These are phyloP conservation scores for Pseudomyrmex concolor DNA, from an alignment of 1,140 invertebrate species.

Conservation along the genomic window DNA sequence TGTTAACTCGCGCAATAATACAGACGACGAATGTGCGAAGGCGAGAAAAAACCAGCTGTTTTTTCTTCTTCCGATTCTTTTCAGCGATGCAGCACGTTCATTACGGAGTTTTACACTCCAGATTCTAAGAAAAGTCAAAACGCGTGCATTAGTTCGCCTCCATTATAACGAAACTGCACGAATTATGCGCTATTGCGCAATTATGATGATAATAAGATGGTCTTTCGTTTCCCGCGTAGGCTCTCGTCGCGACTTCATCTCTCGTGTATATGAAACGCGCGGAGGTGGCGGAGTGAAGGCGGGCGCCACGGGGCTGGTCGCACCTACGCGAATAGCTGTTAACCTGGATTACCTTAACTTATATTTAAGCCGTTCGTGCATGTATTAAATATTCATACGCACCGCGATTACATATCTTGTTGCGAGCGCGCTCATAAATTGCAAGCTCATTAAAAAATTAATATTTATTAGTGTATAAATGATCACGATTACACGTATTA, in stretches of 20 bases:
- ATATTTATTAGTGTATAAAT: no score
- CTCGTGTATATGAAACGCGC: conserved; percentile 15
- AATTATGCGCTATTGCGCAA: conserved; percentile 71
- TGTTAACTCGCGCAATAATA: conserved; percentile 65
- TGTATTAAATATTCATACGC: conserved; percentile 8
- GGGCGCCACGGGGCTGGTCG: conserved; percentile 5
- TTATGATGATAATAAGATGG: conserved; percentile 58
- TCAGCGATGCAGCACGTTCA: conserved; percentile 38
- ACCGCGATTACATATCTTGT: not conserved
- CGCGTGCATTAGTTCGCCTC: not conserved
- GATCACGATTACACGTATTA: no score
- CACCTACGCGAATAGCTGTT: conserved; percentile 35
- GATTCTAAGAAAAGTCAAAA: not conserved
- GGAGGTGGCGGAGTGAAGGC: conserved; percentile 15
- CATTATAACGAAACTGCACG: conserved; percentile 11
- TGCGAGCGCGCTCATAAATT: no score
- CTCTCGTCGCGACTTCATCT: not conserved
- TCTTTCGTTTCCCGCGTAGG: conserved; percentile 5
- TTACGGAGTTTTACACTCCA: conserved; percentile 50
- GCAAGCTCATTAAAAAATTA: no score
- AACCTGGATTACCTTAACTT: conserved; percentile 38
- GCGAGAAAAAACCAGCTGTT: conserved; percentile 6
- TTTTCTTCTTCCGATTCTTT: conserved; percentile 55
- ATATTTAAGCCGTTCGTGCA: conserved; percentile 12
- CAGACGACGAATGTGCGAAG: conserved; percentile 16